Evolutionary conservation across 2,888 invertebrate species (phyloP).

Genomic region (Apocheima hispidaria): DNA sequence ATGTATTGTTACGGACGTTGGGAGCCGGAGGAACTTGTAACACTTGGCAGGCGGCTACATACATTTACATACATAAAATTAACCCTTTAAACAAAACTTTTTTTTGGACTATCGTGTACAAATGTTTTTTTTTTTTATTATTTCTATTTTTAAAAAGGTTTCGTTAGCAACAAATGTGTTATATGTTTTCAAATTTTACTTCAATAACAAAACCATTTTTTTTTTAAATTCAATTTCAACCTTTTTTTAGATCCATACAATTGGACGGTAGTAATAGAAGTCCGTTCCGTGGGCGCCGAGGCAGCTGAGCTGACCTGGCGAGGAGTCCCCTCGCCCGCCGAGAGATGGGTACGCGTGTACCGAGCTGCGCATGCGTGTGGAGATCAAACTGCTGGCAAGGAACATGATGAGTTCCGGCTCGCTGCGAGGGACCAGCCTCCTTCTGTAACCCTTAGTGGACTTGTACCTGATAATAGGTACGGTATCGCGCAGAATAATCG

Average conservation of each 20-base stretch:
- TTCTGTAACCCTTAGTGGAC: constrained; percentile 66
- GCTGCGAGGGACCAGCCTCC: constrained; percentile 73
- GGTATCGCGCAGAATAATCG: no score
- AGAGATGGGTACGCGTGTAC: constrained; percentile 96
- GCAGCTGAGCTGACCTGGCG: constrained; percentile 93
- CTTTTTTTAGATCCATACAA: constrained; percentile 89
- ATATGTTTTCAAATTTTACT: background rate
- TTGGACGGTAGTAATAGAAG: constrained; percentile 92
- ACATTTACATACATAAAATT: no score
- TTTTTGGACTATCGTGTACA: no score
- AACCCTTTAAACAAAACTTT: no score
- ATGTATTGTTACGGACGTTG: no score
- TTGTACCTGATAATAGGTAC: constrained; percentile 87
- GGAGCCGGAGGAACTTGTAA: no score
- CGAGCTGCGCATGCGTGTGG: constrained; percentile 89
- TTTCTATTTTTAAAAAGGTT: no score
- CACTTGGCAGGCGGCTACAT: no score
- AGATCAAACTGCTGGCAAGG: constrained; percentile 62
- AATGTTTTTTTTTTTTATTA: no score
- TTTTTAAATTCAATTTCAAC: background rate
- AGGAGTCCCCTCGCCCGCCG: constrained; percentile 95
- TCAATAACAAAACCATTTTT: background rate
- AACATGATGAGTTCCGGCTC: constrained; percentile 76
- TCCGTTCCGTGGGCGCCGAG: constrained; percentile 90
- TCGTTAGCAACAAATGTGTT: background rate